These are phyloP conservation scores for Mesodorylaimus sp. DNA, from an alignment of 2,888 invertebrate genomes.

Conservation along the genomic window DNA sequence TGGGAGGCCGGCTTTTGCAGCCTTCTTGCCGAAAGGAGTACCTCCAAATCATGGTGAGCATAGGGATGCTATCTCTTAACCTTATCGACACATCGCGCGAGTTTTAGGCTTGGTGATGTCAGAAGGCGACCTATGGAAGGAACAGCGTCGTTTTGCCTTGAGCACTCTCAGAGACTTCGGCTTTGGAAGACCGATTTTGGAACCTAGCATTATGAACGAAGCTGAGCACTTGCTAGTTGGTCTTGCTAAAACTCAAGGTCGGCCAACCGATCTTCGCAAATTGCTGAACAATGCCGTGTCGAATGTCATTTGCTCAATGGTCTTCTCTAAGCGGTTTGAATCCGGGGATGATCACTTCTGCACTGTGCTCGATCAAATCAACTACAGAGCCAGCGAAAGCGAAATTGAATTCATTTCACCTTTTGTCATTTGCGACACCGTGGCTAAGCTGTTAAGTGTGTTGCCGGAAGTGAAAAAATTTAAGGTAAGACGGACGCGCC, in stretches of 20 bases:
- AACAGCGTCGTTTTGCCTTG: conserved; percentile 21
- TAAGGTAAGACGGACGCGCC: too few relatives aligned
- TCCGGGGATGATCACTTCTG: conserved; percentile 21
- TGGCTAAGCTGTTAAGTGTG: too few relatives aligned
- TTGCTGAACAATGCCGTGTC: conserved; percentile 16
- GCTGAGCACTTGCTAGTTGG: neutral
- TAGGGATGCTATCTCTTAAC: too few relatives aligned
- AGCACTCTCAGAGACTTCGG: conserved; percentile 24
- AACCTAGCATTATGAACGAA: conserved; percentile 20
- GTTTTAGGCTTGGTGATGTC: too few relatives aligned
- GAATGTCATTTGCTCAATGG: conserved; percentile 26
- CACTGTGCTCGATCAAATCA: conserved; percentile 1
- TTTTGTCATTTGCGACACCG: too few relatives aligned
- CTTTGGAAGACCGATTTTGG: conserved; percentile 25
- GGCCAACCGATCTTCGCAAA: neutral
- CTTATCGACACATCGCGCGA: too few relatives aligned
- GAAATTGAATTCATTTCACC: neutral
- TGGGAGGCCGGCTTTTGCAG: neutral
- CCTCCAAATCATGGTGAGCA: too few relatives aligned
- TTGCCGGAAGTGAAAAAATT: too few relatives aligned
- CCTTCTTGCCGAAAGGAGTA: too few relatives aligned
- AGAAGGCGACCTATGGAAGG: too few relatives aligned
- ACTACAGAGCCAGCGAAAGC: neutral
- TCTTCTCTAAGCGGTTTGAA: conserved; percentile 21
- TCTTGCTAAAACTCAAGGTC: conserved; percentile 3